These are phyloP conservation scores for Taeniopygia guttata DNA, from an alignment of 2,797 vertebrate species.

Conservation along the genomic window DNA sequence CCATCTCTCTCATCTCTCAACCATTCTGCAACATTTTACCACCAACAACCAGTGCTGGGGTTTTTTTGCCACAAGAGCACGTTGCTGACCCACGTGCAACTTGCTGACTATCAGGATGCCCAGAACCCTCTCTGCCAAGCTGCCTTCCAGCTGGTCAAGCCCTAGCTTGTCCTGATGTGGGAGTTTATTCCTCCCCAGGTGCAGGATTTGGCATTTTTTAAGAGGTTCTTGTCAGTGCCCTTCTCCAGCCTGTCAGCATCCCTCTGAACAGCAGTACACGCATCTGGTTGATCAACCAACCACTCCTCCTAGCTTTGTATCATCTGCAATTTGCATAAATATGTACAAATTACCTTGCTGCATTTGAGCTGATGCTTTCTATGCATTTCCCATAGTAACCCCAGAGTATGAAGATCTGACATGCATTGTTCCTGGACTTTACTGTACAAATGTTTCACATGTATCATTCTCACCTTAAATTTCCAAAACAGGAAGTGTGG, in stretches of 20 bases:
- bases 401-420: not conserved
- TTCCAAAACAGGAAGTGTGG: not conserved
- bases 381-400: not conserved
- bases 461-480: not conserved
- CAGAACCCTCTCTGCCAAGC: not conserved
- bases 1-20: not conserved
- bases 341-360: not conserved
- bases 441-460: not conserved
- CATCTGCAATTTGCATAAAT: slow-evolving; percentile 1
- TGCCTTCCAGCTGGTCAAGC: not conserved
- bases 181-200: not conserved
- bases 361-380: not conserved
- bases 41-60: not conserved
- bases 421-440: not conserved
- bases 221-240: not conserved
- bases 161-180: not conserved
- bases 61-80: not conserved
- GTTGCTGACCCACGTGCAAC: not conserved
- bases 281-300: not conserved
- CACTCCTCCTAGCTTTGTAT: not conserved
- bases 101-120: not conserved
- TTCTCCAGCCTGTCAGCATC: not conserved
- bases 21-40: accelerated
- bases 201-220: not conserved
- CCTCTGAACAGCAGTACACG: not conserved